Evolutionary conservation across 2,888 invertebrate species (phyloP), one percentile per base, ranked within the genome.

Genomic region (Meiosimyza platycephala): DNA sequence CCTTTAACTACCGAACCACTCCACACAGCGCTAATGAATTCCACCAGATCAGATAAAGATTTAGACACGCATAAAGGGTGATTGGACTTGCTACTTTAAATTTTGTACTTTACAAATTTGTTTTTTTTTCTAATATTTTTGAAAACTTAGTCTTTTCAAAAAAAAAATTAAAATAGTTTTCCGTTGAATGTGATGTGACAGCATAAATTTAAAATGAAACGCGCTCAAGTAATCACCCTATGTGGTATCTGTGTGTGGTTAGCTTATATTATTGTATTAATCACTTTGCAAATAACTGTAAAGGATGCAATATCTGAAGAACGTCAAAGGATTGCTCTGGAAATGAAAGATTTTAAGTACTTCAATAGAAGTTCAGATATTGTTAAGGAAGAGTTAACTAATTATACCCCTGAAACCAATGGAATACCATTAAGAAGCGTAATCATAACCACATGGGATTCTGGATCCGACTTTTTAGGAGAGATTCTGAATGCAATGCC

Each of bases 401-500:
- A 50, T 50, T 81, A 89, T 93, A 90, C 93, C 1, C 88, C 92
- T 78, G 93, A 92, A 79, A 89, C 90, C 55, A 78, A 78, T 3
- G 95, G 95, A 13, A 89, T 88, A 73, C 95, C 95, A 6, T 83
- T 94, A 72, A 89, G 93, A 76, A 95, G 92, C 85, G 86, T 96
- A 63, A 92, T 96, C 78, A 88, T 95, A 74, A 94, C 95, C 16
- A 95, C 95, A n/a, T 96, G 96, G 95, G 90, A 96, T 79, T 95
- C 95, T 6, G 96, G 96, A 9, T 95, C 96, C 28, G 95, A 96
- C 52, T 96, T 96, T 85, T 89, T 96, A 68, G 96, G 95, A 70
- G 95, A 95, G 82, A 91, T 95, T 59, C 85, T 96, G 64, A 94
- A 94, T 85, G 90, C 95, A 40, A 69, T 69, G 50, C 66, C 57